These are phyloP conservation scores for Leptinotarsa juncta DNA, from an alignment of 2,888 invertebrate genomes.

Conservation along the genomic window DNA sequence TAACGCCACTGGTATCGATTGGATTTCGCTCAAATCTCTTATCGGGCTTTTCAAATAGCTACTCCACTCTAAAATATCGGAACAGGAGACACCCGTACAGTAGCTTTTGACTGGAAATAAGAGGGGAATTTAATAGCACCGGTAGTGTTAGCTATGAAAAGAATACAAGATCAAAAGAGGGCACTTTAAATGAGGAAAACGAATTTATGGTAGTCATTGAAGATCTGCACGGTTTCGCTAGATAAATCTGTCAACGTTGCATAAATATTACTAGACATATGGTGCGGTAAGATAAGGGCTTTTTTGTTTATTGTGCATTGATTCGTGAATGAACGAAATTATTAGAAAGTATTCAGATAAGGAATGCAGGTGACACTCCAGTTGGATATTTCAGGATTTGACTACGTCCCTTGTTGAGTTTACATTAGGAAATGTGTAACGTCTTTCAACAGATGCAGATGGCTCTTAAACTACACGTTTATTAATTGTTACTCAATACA, in stretches of 20 bases:
- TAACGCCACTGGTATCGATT: slow-evolving; percentile 19
- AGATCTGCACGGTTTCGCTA: slow-evolving; percentile 15
- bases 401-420: neutral
- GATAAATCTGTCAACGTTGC: slow-evolving; percentile 19
- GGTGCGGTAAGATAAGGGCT: slow-evolving; percentile 14
- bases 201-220: slow-evolving; percentile 38
- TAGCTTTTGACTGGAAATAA: slow-evolving; percentile 33
- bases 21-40: slow-evolving; percentile 16
- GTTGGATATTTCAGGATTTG: neutral
- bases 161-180: slow-evolving; percentile 39
- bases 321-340: neutral
- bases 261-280: slow-evolving; percentile 6
- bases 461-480: no score
- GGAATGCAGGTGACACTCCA: slow-evolving; percentile 1
- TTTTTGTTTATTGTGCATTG: slow-evolving; percentile 1
- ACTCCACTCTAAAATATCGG: slow-evolving; percentile 35
- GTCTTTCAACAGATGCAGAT: neutral
- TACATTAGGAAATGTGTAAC: neutral
- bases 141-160: slow-evolving; percentile 32
- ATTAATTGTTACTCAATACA: no score
- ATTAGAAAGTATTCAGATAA: neutral
- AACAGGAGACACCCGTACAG: slow-evolving; percentile 36
- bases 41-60: slow-evolving; percentile 32
- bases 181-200: slow-evolving; percentile 39
- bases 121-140: slow-evolving; percentile 19